Conservation (phyloP, 2,888 invertebrate species). For the Conus canariensis region DNA sequence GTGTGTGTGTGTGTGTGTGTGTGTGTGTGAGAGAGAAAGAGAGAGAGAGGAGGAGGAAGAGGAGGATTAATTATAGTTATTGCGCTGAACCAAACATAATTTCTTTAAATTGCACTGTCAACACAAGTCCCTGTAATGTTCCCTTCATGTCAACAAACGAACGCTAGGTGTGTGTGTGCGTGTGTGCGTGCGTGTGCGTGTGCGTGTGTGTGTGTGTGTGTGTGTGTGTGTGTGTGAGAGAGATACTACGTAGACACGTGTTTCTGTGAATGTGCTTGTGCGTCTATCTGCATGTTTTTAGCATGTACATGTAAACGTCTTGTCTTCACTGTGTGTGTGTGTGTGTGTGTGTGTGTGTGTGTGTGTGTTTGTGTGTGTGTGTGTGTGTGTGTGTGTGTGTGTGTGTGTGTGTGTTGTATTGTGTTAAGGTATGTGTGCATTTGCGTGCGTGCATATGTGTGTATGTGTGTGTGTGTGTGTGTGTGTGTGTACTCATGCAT, state of each 20-base stretch:
- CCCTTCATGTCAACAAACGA: too few species aligned
- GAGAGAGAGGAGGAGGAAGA: too few species aligned
- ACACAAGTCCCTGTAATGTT: too few species aligned
- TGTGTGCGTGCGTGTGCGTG: background rate
- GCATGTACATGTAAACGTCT: background rate
- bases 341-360: background rate
- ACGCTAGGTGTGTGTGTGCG: too few species aligned
- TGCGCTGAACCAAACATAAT: too few species aligned
- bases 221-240: too few species aligned
- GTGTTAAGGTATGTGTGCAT: background rate
- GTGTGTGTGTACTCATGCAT: background rate
- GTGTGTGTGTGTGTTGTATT: background rate
- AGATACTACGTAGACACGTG: background rate
- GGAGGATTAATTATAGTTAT: too few species aligned
- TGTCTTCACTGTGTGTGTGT: background rate
- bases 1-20: too few species aligned
- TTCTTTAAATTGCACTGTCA: too few species aligned
- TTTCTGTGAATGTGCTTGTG: background rate
- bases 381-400: background rate
- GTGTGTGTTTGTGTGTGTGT: conserved; percentile 7
- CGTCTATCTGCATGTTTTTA: background rate
- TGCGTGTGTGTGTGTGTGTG: background rate
- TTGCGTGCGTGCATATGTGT: background rate
- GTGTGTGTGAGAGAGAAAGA: too few species aligned
- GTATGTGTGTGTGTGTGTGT: background rate